Conservation (phyloP, 2,888 invertebrate species). For the Lampropteryx suffumata region DNA sequence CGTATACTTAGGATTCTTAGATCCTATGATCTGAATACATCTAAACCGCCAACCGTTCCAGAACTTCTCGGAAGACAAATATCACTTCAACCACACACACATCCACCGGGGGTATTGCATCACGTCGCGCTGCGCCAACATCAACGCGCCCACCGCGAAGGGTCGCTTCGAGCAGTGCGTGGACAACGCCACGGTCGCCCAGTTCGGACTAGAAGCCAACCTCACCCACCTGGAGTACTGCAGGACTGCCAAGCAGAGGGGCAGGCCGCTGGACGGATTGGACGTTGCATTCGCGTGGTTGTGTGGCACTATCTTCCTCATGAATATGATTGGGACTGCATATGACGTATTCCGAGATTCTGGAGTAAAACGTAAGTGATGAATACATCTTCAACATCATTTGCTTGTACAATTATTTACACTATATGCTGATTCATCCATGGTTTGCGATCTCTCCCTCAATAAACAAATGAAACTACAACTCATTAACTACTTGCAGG, state of each 20-base stretch:
- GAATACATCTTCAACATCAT: too few species aligned
- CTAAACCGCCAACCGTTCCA: conserved; percentile 26
- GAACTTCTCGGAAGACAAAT: conserved; percentile 47
- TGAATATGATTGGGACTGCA: conserved; percentile 51
- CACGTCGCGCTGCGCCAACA: conserved; percentile 41
- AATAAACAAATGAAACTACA: too few species aligned
- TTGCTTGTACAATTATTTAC: too few species aligned
- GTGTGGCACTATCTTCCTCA: conserved; percentile 33
- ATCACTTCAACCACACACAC: conserved; percentile 55
- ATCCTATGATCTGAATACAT: neutral
- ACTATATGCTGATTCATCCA: too few species aligned
- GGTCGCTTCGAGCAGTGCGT: conserved; percentile 50
- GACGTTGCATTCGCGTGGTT: conserved; percentile 39
- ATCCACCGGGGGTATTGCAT: conserved; percentile 60
- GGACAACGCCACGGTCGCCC: conserved; percentile 33
- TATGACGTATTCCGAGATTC: conserved; percentile 43
- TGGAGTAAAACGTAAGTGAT: conserved; percentile 42
- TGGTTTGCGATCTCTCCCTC: too few species aligned
- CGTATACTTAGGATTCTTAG: too few species aligned
- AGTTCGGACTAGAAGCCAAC: conserved; percentile 42
- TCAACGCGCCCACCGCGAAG: conserved; percentile 20
- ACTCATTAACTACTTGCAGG: too few species aligned
- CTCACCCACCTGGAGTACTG: conserved; percentile 48
- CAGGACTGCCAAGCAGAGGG: conserved; percentile 9
- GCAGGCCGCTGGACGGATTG: conserved; percentile 26